These are phyloP conservation scores for Alcedo atthis DNA, from an alignment of 2,797 vertebrate species.

Conservation along the genomic window DNA sequence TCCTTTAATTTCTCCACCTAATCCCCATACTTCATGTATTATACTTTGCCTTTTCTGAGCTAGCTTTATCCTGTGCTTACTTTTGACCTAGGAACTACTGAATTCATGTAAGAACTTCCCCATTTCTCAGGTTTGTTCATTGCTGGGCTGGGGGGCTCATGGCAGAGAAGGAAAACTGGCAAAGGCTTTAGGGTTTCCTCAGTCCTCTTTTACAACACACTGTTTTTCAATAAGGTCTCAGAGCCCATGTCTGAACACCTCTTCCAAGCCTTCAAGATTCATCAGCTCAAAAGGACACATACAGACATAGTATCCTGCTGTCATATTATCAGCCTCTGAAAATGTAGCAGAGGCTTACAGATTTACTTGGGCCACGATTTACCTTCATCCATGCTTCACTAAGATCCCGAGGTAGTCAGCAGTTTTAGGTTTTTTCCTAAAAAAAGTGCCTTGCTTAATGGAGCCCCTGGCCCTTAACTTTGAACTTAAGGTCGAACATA, in stretches of 20 bases:
- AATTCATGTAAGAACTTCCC: neutral
- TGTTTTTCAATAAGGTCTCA: neutral
- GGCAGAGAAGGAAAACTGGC: neutral
- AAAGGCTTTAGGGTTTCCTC: neutral
- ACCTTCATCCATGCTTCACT: neutral
- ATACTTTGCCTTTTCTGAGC: neutral
- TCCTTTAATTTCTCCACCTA: neutral
- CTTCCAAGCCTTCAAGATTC: neutral
- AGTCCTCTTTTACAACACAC: rapidly evolving
- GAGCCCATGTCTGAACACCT: neutral
- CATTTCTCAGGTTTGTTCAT: neutral
- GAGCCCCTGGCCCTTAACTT: neutral
- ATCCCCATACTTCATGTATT: neutral
- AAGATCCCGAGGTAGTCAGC: neutral
- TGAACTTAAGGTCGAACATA: neutral
- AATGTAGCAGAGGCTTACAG: neutral
- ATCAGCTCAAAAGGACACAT: neutral
- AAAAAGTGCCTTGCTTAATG: neutral
- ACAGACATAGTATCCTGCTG: neutral
- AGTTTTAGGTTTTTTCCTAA: neutral
- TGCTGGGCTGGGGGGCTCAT: rapidly evolving
- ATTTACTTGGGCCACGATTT: neutral
- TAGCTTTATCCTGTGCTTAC: neutral
- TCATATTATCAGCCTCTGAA: neutral
- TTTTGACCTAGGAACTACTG: neutral